Conservation (phyloP, 2,888 invertebrate species). For the Phengaris arion region DNA sequence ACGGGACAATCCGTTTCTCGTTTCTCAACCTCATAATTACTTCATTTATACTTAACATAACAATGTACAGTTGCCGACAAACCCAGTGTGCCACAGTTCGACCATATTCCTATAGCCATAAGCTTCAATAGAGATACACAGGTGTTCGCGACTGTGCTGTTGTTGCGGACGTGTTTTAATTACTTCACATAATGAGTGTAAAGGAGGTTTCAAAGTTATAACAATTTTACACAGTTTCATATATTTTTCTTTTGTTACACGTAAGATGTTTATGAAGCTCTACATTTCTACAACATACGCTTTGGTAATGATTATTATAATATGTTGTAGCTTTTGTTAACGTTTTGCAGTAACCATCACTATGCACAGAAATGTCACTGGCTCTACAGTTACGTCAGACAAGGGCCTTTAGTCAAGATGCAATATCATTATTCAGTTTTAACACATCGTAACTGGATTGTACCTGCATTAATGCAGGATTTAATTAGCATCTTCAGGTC, state of each 20-base stretch:
- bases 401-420: too few species aligned
- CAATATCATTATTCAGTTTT: too few species aligned
- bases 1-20: constrained; percentile 1
- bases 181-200: constrained; percentile 3
- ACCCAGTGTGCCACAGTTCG: not conserved
- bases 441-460: too few species aligned
- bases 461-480: too few species aligned
- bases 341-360: not conserved
- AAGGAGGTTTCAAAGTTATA: constrained; percentile 5
- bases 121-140: not conserved
- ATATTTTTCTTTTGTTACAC: not conserved
- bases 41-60: not conserved
- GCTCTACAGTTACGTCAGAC: too few species aligned
- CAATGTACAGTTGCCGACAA: not conserved
- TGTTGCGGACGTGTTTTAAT: not conserved
- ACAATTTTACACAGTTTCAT: not conserved
- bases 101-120: not conserved
- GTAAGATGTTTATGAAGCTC: not conserved
- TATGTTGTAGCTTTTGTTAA: not conserved
- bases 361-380: not conserved
- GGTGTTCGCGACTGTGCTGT: not conserved
- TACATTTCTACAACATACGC: not conserved
- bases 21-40: constrained; percentile 5
- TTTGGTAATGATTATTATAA: not conserved
- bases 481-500: too few species aligned